Evolutionary conservation across 1,140 invertebrate species (phyloP).

Genomic region (Zophobas atratus): DNA sequence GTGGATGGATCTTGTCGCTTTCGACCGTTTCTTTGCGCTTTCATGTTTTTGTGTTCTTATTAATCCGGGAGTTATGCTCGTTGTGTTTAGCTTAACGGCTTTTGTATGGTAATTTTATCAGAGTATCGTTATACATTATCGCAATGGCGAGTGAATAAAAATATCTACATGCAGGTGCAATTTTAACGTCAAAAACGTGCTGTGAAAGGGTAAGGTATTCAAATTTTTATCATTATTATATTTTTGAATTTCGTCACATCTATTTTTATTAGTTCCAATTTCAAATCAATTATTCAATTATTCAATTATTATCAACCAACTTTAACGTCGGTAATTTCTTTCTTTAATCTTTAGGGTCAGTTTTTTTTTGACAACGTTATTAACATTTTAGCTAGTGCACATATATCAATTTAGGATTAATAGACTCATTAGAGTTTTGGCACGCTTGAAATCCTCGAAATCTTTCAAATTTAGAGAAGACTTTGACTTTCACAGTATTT

Average conservation of each 20-base stretch:
- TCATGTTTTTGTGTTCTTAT: slow-evolving; percentile 26
- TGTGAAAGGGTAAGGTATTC: background rate
- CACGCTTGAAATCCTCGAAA: no score
- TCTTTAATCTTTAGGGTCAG: no score
- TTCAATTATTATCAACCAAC: background rate
- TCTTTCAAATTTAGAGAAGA: no score
- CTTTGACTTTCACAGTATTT: no score
- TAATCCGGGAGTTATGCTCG: slow-evolving; percentile 20
- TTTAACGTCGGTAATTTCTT: background rate
- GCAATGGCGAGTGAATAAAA: background rate
- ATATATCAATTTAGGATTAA: no score
- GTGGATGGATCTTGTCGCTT: slow-evolving; percentile 35
- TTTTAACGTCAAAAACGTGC: background rate
- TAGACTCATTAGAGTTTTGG: no score
- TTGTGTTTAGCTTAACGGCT: slow-evolving; percentile 32
- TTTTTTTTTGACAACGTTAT: no score
- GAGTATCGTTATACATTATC: slow-evolving; percentile 3
- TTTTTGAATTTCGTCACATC: no score
- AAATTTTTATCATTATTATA: no score
- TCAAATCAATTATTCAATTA: no score
- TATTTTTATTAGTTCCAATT: no score
- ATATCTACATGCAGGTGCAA: slow-evolving; percentile 5
- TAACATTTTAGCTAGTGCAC: no score
- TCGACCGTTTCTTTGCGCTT: slow-evolving; percentile 7
- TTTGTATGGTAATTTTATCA: slow-evolving; percentile 22